A percentile compares a stretch with the other conserved stretches of the same genome.
phyloP scores from a whole-genome alignment of 2,888 invertebrate genomes.

The Agapostemon virescens region DNA sequence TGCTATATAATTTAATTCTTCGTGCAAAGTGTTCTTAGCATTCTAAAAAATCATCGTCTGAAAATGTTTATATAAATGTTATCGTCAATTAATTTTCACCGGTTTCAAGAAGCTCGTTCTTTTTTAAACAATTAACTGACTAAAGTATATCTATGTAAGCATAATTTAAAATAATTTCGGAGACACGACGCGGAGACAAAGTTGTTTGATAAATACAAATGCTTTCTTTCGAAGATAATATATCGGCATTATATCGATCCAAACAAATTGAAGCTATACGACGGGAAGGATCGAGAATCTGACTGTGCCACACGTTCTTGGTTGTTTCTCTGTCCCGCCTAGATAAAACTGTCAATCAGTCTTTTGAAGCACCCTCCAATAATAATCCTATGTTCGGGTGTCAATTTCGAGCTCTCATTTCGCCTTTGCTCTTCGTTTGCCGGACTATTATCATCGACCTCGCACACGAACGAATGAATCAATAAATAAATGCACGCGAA shows the following conservation, averaged over 20 bases:
- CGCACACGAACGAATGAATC: constrained; percentile 6
- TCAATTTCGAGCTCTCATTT: constrained; percentile 24
- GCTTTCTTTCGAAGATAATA: constrained; percentile 13
- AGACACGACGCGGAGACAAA: background rate
- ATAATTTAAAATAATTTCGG: background rate
- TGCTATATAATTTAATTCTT: too few species aligned
- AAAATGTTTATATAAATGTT: background rate
- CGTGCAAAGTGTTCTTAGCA: too few species aligned
- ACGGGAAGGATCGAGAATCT: background rate
- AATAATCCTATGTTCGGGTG: background rate
- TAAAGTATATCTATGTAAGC: too few species aligned
- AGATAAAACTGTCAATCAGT: constrained; percentile 3
- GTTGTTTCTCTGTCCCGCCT: background rate
- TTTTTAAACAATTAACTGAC: too few species aligned
- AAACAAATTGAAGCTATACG: constrained; percentile 4
- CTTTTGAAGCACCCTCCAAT: background rate
- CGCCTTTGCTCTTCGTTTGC: background rate
- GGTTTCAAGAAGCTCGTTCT: background rate
- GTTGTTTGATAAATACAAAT: background rate
- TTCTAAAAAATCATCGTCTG: too few species aligned
- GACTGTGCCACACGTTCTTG: background rate
- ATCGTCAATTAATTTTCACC: too few species aligned
- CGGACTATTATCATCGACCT: background rate
- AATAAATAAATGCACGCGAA: constrained; percentile 5
- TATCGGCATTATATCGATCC: background rate